Evolutionary conservation across 2,888 invertebrate species (phyloP), one percentile per base, ranked within the genome.

Genomic region (Agrotis clavis): DNA sequence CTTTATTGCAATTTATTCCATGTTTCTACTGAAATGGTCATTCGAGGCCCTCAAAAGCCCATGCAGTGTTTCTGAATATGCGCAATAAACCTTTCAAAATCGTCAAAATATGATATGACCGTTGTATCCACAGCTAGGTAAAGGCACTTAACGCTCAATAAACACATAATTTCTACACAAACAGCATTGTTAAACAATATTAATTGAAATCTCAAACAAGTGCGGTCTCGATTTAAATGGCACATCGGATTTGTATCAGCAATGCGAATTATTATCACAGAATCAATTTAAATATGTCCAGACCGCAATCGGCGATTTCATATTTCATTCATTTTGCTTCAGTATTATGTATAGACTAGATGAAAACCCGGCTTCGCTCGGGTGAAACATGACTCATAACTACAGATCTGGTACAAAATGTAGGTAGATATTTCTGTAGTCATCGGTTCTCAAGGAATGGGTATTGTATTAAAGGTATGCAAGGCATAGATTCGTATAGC

Each of bases 191-290:
- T 82, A 78, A 75, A 80, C 74, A 74, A 67, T 71, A 71, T 81
- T 82, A 87, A 84, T 85, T 87, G 78, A 86, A 87, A 86, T 83
- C 81, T 81, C 69, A 81, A 64, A 84, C 62, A 68, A 81, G 62
- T 84, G 84, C 19, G 84, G 82, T 84, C 65, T 67, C 18, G 16
- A 67, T 35, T 70, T 73, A 81, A 82, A 83, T 80, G 79, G 71
- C 56, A 71, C 69, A 73, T 53, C 51, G 30, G 57, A 68, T 74
- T 77, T 74, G 71, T 74, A 71, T 68, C 71, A 72, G 68, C 53
- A 51, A 57, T 60, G 53, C 4, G 65, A 76, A 69, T 69, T 71
- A 79, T 79, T 79, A 81, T 65, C 19, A 50, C 45, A 19, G 62
- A 77, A 85, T 84, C 77, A 67, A 82, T 85, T 86, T 78, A 80